phyloP scores from a whole-genome alignment of 2,888 invertebrate genomes.

The Tryphoninae sp. region DNA sequence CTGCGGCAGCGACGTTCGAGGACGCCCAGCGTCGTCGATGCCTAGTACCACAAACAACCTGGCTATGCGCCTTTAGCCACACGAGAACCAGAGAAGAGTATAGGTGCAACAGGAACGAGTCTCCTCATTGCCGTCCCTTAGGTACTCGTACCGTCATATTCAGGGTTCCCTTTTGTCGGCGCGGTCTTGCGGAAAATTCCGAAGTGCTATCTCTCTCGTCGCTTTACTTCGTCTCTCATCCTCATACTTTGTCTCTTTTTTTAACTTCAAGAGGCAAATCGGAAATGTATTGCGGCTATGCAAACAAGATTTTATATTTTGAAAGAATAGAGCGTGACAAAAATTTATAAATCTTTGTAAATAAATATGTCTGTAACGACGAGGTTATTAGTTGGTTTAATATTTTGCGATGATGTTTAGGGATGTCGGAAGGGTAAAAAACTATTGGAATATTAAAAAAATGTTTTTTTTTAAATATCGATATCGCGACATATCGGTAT shows the following conservation, averaged over 20 bases:
- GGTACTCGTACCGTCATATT: slow-evolving; percentile 40
- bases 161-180: slow-evolving; percentile 54
- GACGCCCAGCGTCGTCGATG: slow-evolving; percentile 61
- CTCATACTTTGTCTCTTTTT: slow-evolving; percentile 59
- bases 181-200: slow-evolving; percentile 61
- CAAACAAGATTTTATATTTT: slow-evolving; percentile 58
- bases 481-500: too few relatives aligned
- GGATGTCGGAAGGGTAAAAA: not conserved
- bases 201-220: slow-evolving; percentile 42
- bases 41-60: slow-evolving; percentile 44
- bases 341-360: not conserved
- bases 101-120: slow-evolving; percentile 52
- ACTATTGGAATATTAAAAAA: too few relatives aligned
- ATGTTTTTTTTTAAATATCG: too few relatives aligned
- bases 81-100: slow-evolving; percentile 60
- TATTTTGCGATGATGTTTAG: not conserved
- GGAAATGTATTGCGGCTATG: slow-evolving; percentile 71
- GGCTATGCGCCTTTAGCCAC: slow-evolving; percentile 31
- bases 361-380: not conserved
- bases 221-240: slow-evolving; percentile 15
- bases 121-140: slow-evolving; percentile 62
- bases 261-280: slow-evolving; percentile 67
- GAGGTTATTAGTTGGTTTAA: not conserved
- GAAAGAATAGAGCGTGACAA: not conserved
- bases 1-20: slow-evolving; percentile 63